Evolutionary conservation across 1,140 invertebrate species (phyloP), one percentile per base, ranked within the genome.

Genomic region (Aphidius ervi): DNA sequence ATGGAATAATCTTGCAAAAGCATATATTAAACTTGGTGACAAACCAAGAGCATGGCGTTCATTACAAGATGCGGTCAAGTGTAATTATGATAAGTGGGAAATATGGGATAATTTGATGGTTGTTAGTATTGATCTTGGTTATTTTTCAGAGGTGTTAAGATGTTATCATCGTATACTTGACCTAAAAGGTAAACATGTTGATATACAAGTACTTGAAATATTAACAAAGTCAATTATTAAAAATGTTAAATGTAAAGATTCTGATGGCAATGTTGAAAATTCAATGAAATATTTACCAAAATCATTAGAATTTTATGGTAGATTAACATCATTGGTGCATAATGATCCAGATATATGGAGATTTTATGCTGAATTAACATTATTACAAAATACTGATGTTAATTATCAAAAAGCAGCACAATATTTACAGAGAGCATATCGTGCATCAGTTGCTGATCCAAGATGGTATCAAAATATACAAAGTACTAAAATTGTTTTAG

Each of bases 1-100:
- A 0, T 99, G 97, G 97, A 98, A 97, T 78, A 99, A 99, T 80
- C 80, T 99, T 54, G 92, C 94, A 9, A 94, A 95, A 74, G 93
- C 92, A 5, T 95, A 97, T 68, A 88, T 95, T 6, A 90, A 93
- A 68, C 77, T 92, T 55, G 88, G 91, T 1, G 87, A 98, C 66
- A 97, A 97, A 81, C 70, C 82, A 9, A 84, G 91, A 64, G 95
- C 95, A 0, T 92, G 91, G 79, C 85, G 85, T 56, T 87, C 90
- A 20, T 74, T 97, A 1, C 87, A 91, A 66, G 95, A 99, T 79
- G 91, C 97, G 1, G 74, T 97, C 1, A 92, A 93, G 75, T 97
- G 88, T 81, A 95, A 95, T 78, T 97, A 89, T 79, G 93, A 97
- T 63, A 93, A 94, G 75, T 98, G 95, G 94, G 90, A 93, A 83